Base-by-base conservation (phyloP, 2,113 vertebrate species). In the Eubucco bourcierii region DNA sequence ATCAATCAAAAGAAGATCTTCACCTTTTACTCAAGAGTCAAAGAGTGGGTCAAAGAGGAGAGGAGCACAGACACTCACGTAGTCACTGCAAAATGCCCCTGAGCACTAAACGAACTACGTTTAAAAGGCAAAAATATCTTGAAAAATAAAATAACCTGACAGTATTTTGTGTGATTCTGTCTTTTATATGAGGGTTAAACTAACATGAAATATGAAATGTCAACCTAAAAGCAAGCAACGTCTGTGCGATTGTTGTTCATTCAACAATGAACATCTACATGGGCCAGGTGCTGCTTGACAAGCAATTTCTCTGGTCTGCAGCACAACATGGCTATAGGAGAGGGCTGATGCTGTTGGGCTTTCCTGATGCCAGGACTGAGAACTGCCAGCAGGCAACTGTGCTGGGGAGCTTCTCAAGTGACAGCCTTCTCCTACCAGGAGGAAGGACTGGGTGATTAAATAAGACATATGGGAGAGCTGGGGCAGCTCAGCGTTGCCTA, bases 191-290 rank as follows among this genome's bases (percentile, higher is more conserved):
- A 81, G 12, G 17, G 9, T 53, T 95, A 90, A 74, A 31, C 74
- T 53, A 90, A 91, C 17, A 12, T 0, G 5, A 92, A 73, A 76
- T 73, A 79, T 20, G 90, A 93, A 79, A 92, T 50, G 21, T 53
- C 37, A 56, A 4, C 23, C 11, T 44, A 60, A 60, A 5, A n/a
- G 72, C 24, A 12, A 65, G 12, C 4, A 58, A 63, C 23, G 53
- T 61, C 44, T 74, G 12, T 41, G n/a, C 20, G 50, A 63, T 50
- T 91, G 71, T 41, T 90, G 27, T 91, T 90, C 56, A n/a, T 39
- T 82, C 0, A 1, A 73, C 53, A 80, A 53, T 0, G 1, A 80
- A 58, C 0, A 2, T 2, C 0, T 44, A 47, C 0, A 0, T 53
- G 61, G 47, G 12, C 19, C 77, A 77, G 53, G 39, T 9, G 25